Evolutionary conservation across 2,113 vertebrate genomes (phyloP).

Genomic region (Eonycteris spelaea): DNA sequence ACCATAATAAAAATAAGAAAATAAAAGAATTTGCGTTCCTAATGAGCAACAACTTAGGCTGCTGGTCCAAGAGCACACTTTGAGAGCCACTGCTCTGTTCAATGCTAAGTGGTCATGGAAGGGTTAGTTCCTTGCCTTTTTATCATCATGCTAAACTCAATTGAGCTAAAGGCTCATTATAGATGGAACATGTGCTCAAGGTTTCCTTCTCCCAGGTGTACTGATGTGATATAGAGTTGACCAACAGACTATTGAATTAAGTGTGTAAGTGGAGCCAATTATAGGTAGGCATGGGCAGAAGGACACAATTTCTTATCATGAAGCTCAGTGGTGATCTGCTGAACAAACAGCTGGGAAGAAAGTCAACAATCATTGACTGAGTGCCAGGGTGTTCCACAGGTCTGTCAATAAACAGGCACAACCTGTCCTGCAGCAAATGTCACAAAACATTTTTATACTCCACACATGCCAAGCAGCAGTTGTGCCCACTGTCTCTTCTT

Average conservation of each 20-base stretch:
- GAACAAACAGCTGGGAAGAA: not conserved
- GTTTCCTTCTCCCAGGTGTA: not conserved
- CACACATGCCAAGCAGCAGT: not conserved
- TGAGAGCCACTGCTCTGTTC: not conserved
- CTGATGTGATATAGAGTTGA: not conserved
- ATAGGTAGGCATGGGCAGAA: not conserved
- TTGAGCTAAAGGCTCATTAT: not conserved
- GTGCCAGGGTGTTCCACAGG: not conserved
- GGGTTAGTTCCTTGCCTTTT: not conserved
- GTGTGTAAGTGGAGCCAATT: not conserved
- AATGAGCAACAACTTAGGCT: not conserved
- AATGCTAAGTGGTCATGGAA: not conserved
- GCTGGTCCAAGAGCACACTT: not conserved
- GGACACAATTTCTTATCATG: not conserved
- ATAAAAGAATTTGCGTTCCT: not conserved
- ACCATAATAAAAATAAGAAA: too few species aligned
- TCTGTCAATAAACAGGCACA: not conserved
- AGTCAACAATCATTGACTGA: not conserved
- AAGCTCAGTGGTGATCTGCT: not conserved
- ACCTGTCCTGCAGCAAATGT: not conserved
- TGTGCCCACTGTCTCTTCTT: not conserved
- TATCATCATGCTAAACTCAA: not conserved
- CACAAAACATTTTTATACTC: not conserved
- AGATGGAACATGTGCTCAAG: not conserved
- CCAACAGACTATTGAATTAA: not conserved